Evolutionary conservation across 1,140 invertebrate species (phyloP).

Genomic region (Tetraneura akinire): DNA sequence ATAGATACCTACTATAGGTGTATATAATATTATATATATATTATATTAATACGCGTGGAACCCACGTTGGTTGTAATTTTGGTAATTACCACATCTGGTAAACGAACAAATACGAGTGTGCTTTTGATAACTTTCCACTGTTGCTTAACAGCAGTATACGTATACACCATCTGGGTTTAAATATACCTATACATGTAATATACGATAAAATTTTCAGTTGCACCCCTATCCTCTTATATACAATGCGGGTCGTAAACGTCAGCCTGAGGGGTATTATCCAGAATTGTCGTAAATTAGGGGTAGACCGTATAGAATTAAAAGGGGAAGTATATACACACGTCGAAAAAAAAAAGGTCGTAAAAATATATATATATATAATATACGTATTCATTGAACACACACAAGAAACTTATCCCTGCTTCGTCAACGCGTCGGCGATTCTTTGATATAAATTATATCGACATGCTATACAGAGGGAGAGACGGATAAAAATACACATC

Average conservation of each 20-base stretch:
- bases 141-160: not conserved
- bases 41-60: no score
- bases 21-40: no score
- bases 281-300: slow-evolving; percentile 44
- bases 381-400: not conserved
- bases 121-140: slow-evolving; percentile 28
- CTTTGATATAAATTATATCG: not conserved
- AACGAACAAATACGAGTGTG: not conserved
- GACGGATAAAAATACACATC: not conserved
- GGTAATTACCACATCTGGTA: not conserved
- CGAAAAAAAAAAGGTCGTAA: slow-evolving; percentile 26
- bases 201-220: slow-evolving; percentile 25
- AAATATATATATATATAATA: no score
- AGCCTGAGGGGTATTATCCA: slow-evolving; percentile 11
- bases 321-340: slow-evolving; percentile 9
- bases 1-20: no score
- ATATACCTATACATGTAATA: not conserved
- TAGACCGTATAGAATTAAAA: no score
- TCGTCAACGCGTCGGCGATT: slow-evolving; percentile 18
- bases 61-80: not conserved
- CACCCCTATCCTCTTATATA: slow-evolving; percentile 21
- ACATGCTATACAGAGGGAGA: not conserved
- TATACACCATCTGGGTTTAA: slow-evolving; percentile 29
- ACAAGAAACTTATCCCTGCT: slow-evolving; percentile 18
- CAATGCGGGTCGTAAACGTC: slow-evolving; percentile 44